phyloP scores from a whole-genome alignment of 2,888 invertebrate species.

The Acrobeloides nanus region DNA sequence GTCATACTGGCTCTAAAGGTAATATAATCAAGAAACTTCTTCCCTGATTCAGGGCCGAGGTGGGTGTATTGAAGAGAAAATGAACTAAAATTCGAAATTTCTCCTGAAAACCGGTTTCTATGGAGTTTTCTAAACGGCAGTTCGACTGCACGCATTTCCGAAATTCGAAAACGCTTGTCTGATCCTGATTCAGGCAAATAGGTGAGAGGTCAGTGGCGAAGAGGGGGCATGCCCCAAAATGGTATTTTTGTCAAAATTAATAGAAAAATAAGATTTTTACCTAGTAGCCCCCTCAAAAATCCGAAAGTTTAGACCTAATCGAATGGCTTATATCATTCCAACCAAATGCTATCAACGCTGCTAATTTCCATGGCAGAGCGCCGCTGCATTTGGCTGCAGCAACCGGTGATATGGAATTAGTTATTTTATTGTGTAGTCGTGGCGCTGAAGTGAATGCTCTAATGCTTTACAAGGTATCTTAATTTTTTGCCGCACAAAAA shows the following conservation, averaged over 20 bases:
- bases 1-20: conserved; percentile 75
- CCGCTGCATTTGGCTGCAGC: conserved; percentile 72
- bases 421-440: conserved; percentile 64
- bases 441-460: conserved; percentile 38
- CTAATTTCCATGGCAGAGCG: conserved; percentile 68
- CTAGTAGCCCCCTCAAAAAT: too few species aligned
- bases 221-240: too few species aligned
- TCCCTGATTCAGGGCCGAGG: too few species aligned
- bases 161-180: conserved; percentile 60
- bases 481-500: too few species aligned
- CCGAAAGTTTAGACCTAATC: conserved; percentile 64
- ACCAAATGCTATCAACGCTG: conserved; percentile 11
- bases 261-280: too few species aligned
- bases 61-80: neutral
- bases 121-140: neutral
- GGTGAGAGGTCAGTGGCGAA: too few species aligned
- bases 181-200: too few species aligned
- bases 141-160: neutral
- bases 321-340: conserved; percentile 77
- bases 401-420: conserved; percentile 85
- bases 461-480: conserved; percentile 37
- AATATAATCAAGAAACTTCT: conserved; percentile 7
- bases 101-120: neutral
- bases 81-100: neutral
- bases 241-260: too few species aligned